Evolutionary conservation across 2,797 vertebrate species (phyloP).

Genomic region (Micromesistius poutassou): DNA sequence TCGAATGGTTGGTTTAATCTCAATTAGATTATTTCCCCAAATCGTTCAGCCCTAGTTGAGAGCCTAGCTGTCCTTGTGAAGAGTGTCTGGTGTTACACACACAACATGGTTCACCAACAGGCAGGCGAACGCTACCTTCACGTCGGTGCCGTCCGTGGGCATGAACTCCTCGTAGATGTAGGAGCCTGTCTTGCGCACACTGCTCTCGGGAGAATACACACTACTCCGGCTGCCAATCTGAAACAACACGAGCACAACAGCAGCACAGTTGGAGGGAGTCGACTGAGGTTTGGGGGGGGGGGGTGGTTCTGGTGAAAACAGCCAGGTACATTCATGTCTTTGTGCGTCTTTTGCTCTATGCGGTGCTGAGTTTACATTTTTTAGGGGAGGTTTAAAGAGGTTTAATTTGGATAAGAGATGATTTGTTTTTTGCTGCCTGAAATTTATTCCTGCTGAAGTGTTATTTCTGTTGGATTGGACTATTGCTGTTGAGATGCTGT

Average conservation of each 20-base stretch:
- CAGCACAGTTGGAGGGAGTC: constrained; percentile 9
- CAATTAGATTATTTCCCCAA: too few species aligned
- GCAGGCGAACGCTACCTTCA: constrained; percentile 78
- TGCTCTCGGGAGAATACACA: constrained; percentile 97
- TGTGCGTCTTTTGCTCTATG: not conserved
- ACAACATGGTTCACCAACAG: not conserved
- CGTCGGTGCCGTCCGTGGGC: constrained; percentile 98
- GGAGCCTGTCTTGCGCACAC: constrained; percentile 93
- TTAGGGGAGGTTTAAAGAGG: too few species aligned
- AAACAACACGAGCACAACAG: constrained; percentile 5
- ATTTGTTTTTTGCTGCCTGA: not conserved
- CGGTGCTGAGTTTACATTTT: not conserved
- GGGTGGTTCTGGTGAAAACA: not conserved
- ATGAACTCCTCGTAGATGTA: constrained; percentile 99
- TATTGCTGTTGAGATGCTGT: not conserved
- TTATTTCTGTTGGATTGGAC: not conserved
- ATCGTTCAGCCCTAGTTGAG: not conserved
- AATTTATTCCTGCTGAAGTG: not conserved
- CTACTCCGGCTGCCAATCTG: constrained; percentile 98
- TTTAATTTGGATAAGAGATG: not conserved
- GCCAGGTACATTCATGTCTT: not conserved
- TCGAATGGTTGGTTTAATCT: too few species aligned
- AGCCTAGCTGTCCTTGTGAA: not conserved
- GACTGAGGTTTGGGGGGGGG: not conserved
- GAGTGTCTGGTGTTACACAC: not conserved